Evolutionary conservation across 2,113 vertebrate species (phyloP).

Genomic region (Hippopotamus amphibius): DNA sequence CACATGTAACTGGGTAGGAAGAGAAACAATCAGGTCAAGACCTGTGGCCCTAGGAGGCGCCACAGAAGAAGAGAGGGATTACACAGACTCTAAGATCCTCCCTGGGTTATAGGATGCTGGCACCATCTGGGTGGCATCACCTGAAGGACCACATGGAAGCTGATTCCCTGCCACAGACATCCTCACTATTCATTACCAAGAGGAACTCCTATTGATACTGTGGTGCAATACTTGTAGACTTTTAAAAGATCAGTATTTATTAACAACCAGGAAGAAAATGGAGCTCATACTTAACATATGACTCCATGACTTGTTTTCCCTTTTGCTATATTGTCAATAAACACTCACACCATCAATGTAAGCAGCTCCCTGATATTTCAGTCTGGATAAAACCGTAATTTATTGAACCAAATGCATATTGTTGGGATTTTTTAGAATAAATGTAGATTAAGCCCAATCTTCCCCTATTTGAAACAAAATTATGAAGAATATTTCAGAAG

Average conservation of each 20-base stretch:
- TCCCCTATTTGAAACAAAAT: neutral
- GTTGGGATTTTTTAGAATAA: neutral
- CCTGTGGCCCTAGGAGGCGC: too few relatives aligned
- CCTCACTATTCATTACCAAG: neutral
- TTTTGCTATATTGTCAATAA: neutral
- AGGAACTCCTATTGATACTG: too few relatives aligned
- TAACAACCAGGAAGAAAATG: neutral
- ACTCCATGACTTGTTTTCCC: neutral
- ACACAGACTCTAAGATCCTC: too few relatives aligned
- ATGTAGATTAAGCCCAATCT: neutral
- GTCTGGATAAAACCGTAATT: neutral
- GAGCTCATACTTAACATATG: neutral
- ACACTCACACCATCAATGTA: neutral
- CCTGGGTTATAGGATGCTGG: too few relatives aligned
- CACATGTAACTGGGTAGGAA: too few relatives aligned
- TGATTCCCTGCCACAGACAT: too few relatives aligned
- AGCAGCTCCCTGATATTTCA: neutral
- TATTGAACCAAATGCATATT: neutral
- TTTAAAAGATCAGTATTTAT: neutral
- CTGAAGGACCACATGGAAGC: neutral
- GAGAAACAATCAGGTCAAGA: too few relatives aligned
- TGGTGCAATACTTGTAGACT: neutral
- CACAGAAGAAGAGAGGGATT: too few relatives aligned
- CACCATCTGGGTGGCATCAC: rapidly evolving
- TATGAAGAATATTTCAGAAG: neutral